A percentile compares a stretch with the other conserved stretches of the same genome.
These are phyloP conservation scores for Thysanoteuthis rhombus DNA, from an alignment of 2,888 invertebrate species.

Conservation along the genomic window DNA sequence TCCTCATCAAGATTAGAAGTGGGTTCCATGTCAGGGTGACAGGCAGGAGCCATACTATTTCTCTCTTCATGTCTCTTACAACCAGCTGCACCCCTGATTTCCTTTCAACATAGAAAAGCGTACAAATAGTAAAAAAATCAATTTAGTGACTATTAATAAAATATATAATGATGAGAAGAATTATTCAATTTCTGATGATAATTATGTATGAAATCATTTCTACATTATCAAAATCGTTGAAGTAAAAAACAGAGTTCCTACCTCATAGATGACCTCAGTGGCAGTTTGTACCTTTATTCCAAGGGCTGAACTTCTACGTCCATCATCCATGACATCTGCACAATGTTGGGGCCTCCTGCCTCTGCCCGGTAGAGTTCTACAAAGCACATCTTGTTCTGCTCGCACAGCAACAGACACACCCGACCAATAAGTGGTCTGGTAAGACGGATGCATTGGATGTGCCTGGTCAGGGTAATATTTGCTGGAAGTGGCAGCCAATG, in stretches of 20 bases:
- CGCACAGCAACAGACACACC: neutral
- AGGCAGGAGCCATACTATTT: neutral
- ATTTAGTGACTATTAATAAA: too few species aligned
- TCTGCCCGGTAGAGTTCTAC: neutral
- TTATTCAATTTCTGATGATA: too few species aligned
- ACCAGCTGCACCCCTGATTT: neutral
- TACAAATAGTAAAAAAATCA: neutral
- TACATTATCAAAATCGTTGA: too few species aligned
- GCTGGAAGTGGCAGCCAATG: neutral
- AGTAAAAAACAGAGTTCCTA: too few species aligned
- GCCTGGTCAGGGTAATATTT: neutral
- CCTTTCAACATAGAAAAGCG: neutral
- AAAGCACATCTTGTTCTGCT: constrained; percentile 12
- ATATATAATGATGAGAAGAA: too few species aligned
- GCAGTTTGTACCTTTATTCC: neutral
- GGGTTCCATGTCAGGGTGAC: neutral
- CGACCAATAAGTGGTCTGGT: neutral
- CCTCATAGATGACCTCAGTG: neutral
- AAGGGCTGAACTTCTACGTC: neutral
- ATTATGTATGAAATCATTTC: too few species aligned
- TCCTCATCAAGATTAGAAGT: neutral
- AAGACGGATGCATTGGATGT: neutral
- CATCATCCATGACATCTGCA: neutral
- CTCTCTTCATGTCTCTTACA: neutral
- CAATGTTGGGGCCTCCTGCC: neutral